Evolutionary conservation across 53 echinoderm and acorn worm genomes (phyloP).

Genomic region (Mesocentrotus franciscanus): DNA sequence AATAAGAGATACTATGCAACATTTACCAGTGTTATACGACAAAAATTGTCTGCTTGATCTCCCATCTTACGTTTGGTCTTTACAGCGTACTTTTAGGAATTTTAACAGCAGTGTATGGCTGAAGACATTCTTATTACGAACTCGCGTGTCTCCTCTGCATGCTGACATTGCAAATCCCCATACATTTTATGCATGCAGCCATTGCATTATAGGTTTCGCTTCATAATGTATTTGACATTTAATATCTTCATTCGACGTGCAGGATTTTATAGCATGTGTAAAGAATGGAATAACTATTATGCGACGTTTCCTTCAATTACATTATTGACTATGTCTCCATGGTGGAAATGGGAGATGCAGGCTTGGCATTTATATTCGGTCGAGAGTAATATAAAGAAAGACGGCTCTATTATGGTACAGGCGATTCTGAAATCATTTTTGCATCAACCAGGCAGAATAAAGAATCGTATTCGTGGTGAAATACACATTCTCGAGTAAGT

Average conservation of each 20-base stretch:
- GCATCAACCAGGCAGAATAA: no score
- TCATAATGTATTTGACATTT: slow-evolving; percentile 47
- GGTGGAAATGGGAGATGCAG: not conserved
- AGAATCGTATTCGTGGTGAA: not conserved
- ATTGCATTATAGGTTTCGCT: slow-evolving; percentile 26
- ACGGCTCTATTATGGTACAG: not conserved
- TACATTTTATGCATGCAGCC: not conserved
- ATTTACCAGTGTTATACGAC: no score
- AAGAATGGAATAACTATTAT: slow-evolving; percentile 43
- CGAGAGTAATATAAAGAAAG: not conserved
- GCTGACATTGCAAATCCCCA: not conserved
- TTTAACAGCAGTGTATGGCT: not conserved
- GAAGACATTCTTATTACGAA: not conserved
- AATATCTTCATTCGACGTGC: slow-evolving; percentile 18
- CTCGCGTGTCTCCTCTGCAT: not conserved
- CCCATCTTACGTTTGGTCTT: not conserved
- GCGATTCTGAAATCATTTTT: not conserved
- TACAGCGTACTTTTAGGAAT: not conserved
- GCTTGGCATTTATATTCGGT: not conserved
- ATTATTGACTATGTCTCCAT: not conserved
- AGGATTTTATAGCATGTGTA: slow-evolving; percentile 18
- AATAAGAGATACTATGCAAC: no score
- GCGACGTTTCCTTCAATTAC: slow-evolving; percentile 1
- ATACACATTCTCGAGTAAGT: not conserved
- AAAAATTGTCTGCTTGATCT: not conserved